Base-by-base conservation (phyloP, 2,797 vertebrate genomes). In the Furcifer pardalis region DNA sequence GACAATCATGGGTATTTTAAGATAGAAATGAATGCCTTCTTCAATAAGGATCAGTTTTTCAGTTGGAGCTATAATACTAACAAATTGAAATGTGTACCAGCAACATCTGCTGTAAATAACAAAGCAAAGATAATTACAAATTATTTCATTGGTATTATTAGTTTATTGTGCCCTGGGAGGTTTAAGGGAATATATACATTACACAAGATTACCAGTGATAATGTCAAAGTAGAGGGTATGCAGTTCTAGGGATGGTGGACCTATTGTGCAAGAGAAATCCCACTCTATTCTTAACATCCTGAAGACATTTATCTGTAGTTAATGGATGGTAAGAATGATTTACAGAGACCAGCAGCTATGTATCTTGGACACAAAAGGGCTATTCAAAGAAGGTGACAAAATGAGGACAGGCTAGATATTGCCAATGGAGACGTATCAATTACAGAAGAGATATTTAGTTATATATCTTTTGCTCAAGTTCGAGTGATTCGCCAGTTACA, bases 1-100 rank as follows among this genome's bases (percentile, higher is more conserved):
- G 35, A 82, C 88, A 87, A 77, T 90, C 49, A 89, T 85, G 69
- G 82, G 68, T 69, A 87, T 86, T 40, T 85, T 78, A 86, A 89
- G 81, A 84, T 79, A 83, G 81, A 85, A 81, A 91, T 27, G 12
- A 8, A 19, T n/a, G 15, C 6, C 27, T 78, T 42, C 35, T 78
- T 65, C 62, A 44, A n/a, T 49, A 63, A n/a, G 8, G 65, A 9
- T 49, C 23, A 35, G 19, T 73, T 60, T 4, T 52, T 49, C 4
- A 81, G 49, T 74, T 86, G 3, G 89, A 49, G 84, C 35, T 12
- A 9, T 1, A 75, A 75, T 49, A 37, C 35, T 23, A 37, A 49
- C 44, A 13, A 35, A 63, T 63, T 82, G 30, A 62, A 82, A 59
- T 79, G 59, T 60, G 40, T 49, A 80, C 86, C 59, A 27, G 69